Conservation (phyloP, 2,888 invertebrate genomes). For the Xiphydria camelus region DNA sequence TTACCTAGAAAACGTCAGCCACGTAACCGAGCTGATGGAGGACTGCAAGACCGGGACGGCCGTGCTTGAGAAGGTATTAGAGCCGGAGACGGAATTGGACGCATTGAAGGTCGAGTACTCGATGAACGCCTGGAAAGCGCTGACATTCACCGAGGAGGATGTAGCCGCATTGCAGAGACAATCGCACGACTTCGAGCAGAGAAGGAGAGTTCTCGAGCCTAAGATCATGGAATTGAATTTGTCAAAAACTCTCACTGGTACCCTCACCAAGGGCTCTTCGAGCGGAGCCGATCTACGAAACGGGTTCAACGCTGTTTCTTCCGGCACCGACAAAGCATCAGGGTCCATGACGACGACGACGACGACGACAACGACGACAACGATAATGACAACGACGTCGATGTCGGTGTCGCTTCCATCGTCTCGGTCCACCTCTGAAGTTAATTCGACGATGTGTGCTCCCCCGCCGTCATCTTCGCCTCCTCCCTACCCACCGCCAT, state of each 20-base stretch:
- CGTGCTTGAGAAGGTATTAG: slow-evolving; percentile 90
- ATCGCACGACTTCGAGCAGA: slow-evolving; percentile 87
- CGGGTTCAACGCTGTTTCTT: slow-evolving; percentile 40
- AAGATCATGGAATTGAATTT: slow-evolving; percentile 91
- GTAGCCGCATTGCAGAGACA: slow-evolving; percentile 77
- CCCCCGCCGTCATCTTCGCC: slow-evolving; percentile 63
- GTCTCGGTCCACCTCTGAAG: slow-evolving; percentile 53
- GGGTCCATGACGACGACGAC: slow-evolving; percentile 26
- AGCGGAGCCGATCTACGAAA: slow-evolving; percentile 56
- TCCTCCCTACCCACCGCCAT: slow-evolving; percentile 60
- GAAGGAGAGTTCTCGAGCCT: slow-evolving; percentile 86
- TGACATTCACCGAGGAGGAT: slow-evolving; percentile 83
- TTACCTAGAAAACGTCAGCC: slow-evolving; percentile 97
- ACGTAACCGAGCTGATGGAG: slow-evolving; percentile 95
- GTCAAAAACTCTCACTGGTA: slow-evolving; percentile 81
- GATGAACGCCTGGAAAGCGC: slow-evolving; percentile 74
- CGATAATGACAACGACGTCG: too few species aligned
- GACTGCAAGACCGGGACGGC: slow-evolving; percentile 97
- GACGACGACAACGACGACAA: slow-evolving; percentile 38
- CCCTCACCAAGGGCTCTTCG: slow-evolving; percentile 70
- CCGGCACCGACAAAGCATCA: too few species aligned
- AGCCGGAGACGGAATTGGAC: slow-evolving; percentile 83
- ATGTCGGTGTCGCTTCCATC: slow-evolving; percentile 43
- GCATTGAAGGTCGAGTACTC: slow-evolving; percentile 80
- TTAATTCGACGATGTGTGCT: slow-evolving; percentile 60